Conservation (phyloP, 2,113 vertebrate genomes). For the Calyptomena viridis region DNA sequence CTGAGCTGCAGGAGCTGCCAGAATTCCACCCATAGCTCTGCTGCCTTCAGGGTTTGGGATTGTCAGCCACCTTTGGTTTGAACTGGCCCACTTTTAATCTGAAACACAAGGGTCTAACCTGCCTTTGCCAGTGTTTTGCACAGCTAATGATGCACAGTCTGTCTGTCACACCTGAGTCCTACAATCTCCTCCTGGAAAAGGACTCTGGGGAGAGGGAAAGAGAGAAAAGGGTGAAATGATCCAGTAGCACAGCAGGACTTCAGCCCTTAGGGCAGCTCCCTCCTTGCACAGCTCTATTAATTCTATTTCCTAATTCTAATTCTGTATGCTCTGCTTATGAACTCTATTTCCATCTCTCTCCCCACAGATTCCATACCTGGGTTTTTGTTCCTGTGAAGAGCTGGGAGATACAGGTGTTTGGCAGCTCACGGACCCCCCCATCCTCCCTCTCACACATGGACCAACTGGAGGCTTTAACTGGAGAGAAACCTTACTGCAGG, state of each 20-base stretch:
- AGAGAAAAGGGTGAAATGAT: neutral
- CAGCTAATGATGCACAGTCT: rapidly evolving
- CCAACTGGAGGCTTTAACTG: conserved; percentile 98
- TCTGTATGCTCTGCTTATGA: neutral
- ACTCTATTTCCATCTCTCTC: neutral
- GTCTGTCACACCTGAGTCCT: neutral
- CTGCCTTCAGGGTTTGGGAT: neutral
- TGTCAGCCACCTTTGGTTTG: neutral
- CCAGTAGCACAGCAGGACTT: neutral
- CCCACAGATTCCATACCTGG: conserved; percentile 93
- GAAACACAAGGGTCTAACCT: neutral
- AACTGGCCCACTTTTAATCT: neutral
- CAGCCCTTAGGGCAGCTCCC: neutral
- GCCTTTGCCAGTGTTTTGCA: neutral
- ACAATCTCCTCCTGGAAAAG: neutral
- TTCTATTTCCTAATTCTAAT: no score
- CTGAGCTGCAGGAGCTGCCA: neutral
- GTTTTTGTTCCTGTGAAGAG: conserved; percentile 96
- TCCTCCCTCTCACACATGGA: conserved; percentile 95
- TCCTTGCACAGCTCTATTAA: neutral
- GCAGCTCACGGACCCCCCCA: conserved; percentile 97
- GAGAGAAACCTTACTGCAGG: conserved; percentile 93
- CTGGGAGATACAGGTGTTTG: conserved; percentile 92
- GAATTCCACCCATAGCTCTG: neutral
- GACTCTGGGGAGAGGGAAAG: neutral